phyloP scores from a whole-genome alignment of 2,113 vertebrate species.

The Tonatia bakeri region DNA sequence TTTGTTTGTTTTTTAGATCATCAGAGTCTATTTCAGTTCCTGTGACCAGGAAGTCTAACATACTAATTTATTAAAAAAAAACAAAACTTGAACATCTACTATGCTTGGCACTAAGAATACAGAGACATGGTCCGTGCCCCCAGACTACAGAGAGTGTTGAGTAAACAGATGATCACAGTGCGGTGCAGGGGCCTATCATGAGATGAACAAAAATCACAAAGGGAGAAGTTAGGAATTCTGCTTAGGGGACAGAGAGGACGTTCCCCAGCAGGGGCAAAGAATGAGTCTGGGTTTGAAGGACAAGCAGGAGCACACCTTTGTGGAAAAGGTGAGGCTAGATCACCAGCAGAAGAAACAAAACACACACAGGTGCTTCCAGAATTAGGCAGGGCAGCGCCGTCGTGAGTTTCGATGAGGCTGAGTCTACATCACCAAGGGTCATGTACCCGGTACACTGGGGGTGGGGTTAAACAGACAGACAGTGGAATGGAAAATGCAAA shows the following conservation, averaged over 20 bases:
- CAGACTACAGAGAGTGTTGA: background rate
- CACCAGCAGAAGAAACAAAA: background rate
- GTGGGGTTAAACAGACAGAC: background rate
- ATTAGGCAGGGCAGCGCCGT: background rate
- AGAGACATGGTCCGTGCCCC: background rate
- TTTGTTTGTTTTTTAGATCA: background rate
- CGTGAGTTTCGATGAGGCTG: background rate
- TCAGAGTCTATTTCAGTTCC: background rate
- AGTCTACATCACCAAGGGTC: background rate
- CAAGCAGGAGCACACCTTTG: background rate
- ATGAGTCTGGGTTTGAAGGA: background rate
- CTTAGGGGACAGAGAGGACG: background rate
- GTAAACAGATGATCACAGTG: background rate
- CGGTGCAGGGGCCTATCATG: background rate
- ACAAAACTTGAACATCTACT: background rate
- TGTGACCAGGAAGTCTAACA: background rate
- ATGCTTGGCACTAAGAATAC: background rate
- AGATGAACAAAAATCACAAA: background rate
- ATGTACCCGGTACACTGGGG: background rate
- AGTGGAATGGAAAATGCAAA: background rate
- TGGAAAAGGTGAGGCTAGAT: background rate
- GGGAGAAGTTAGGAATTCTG: background rate
- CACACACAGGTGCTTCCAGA: background rate
- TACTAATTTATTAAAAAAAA: background rate
- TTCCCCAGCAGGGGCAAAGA: background rate